phyloP scores from a whole-genome alignment of 2,888 invertebrate genomes.

The Chymomyza caudatula region DNA sequence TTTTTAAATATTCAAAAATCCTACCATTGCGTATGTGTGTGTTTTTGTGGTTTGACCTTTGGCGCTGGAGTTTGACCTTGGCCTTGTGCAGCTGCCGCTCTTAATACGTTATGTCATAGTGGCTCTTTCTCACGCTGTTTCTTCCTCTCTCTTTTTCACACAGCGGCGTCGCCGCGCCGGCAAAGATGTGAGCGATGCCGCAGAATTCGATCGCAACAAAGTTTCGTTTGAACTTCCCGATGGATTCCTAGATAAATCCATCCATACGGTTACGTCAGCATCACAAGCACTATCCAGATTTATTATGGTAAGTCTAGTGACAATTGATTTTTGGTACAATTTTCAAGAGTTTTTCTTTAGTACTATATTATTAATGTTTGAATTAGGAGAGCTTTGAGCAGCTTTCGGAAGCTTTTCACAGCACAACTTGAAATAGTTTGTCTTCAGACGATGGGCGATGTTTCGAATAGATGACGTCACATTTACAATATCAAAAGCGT shows the following conservation, averaged over 20 bases:
- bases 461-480: no score
- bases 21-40: not conserved
- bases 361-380: no score
- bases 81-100: constrained; percentile 11
- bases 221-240: constrained; percentile 82
- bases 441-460: no score
- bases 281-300: constrained; percentile 81
- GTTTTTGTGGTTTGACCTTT: constrained; percentile 1
- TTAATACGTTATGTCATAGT: constrained; percentile 6
- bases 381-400: no score
- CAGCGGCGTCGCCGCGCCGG: constrained; percentile 48
- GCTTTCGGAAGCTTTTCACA: no score
- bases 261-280: constrained; percentile 81
- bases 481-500: no score
- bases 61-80: constrained; percentile 13
- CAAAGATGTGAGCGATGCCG: constrained; percentile 78
- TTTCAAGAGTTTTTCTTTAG: not conserved
- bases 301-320: constrained; percentile 79
- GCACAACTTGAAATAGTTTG: no score
- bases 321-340: not conserved
- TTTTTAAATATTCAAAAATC: constrained; percentile 12
- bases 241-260: constrained; percentile 81
- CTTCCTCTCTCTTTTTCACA: constrained; percentile 5
- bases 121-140: constrained; percentile 8
- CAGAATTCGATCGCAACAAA: constrained; percentile 78